phyloP scores from a whole-genome alignment of 1,140 invertebrate species.

The Drosophila mojavensis region DNA sequence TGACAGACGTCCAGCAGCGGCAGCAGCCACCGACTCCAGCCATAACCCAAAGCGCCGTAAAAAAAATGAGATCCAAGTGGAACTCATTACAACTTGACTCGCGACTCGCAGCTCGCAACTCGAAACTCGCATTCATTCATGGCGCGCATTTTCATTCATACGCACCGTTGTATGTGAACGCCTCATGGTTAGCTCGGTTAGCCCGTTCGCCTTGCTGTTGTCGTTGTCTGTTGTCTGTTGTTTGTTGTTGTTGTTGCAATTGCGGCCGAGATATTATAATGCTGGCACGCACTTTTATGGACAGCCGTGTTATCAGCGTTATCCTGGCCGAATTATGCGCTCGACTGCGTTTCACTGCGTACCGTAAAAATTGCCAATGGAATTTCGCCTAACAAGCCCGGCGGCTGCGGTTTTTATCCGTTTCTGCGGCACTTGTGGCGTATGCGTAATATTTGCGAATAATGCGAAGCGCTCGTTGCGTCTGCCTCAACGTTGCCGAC shows the following conservation, averaged over 20 bases:
- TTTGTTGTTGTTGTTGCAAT: neutral
- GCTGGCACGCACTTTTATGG: slow-evolving; percentile 69
- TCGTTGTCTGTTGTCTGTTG: no score
- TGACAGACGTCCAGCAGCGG: slow-evolving; percentile 24
- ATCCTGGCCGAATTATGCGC: neutral
- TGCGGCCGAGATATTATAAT: slow-evolving; percentile 34
- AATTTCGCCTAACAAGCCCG: slow-evolving; percentile 60
- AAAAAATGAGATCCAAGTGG: neutral
- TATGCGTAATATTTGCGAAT: slow-evolving; percentile 55
- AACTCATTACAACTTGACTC: slow-evolving; percentile 39
- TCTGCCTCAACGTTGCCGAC: slow-evolving; percentile 62
- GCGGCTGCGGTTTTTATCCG: slow-evolving; percentile 2
- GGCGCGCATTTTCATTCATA: slow-evolving; percentile 49
- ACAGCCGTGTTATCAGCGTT: slow-evolving; percentile 15
- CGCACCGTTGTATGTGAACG: slow-evolving; percentile 55
- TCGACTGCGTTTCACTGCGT: neutral
- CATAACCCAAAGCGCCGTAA: neutral
- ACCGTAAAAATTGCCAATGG: slow-evolving; percentile 23
- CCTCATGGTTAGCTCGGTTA: slow-evolving; percentile 39
- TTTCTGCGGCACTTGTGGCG: slow-evolving; percentile 55
- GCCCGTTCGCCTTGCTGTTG: slow-evolving; percentile 9
- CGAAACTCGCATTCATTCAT: slow-evolving; percentile 67
- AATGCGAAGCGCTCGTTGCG: slow-evolving; percentile 31
- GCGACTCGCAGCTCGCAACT: slow-evolving; percentile 13
- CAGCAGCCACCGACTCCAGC: neutral